phyloP scores from a whole-genome alignment of 2,113 vertebrate genomes.

The Semnornis frantzii region DNA sequence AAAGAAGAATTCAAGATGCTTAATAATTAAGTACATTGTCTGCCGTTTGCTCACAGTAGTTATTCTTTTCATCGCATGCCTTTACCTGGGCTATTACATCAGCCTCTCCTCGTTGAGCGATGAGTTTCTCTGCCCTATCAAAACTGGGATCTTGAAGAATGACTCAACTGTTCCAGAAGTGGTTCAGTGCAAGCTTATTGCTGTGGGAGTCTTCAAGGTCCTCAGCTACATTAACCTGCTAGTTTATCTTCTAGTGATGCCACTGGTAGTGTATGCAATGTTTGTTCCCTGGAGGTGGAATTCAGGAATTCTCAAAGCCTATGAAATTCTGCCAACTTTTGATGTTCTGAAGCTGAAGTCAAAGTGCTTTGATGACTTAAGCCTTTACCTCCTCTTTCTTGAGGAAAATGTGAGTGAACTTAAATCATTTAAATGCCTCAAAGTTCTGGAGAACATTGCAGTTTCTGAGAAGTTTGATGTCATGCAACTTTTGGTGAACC shows the following conservation, averaged over 20 bases:
- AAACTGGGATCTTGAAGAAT: slow-evolving; percentile 86
- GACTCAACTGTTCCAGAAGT: slow-evolving; percentile 79
- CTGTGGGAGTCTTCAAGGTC: slow-evolving; percentile 90
- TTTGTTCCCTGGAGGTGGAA: slow-evolving; percentile 82
- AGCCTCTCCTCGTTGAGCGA: slow-evolving; percentile 86
- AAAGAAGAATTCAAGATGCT: slow-evolving; percentile 79
- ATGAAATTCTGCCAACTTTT: slow-evolving; percentile 90
- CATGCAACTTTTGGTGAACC: slow-evolving; percentile 84
- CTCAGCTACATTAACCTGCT: slow-evolving; percentile 91
- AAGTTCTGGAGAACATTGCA: slow-evolving; percentile 91
- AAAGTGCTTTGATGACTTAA: slow-evolving; percentile 87
- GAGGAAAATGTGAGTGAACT: slow-evolving; percentile 93
- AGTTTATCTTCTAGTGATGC: slow-evolving; percentile 83
- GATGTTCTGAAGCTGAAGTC: slow-evolving; percentile 82
- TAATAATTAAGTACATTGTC: slow-evolving; percentile 86
- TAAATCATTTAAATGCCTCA: slow-evolving; percentile 93
- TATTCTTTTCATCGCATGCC: slow-evolving; percentile 81
- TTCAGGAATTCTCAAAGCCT: slow-evolving; percentile 83
- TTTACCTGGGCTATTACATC: slow-evolving; percentile 92
- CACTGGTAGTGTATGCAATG: slow-evolving; percentile 81
- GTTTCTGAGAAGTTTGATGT: slow-evolving; percentile 83
- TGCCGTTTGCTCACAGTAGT: slow-evolving; percentile 84
- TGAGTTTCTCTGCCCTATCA: slow-evolving; percentile 90
- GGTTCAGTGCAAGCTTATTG: slow-evolving; percentile 92
- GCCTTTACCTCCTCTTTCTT: slow-evolving; percentile 92